Conservation (phyloP, 2,113 vertebrate species). For the Holacanthus passer region DNA sequence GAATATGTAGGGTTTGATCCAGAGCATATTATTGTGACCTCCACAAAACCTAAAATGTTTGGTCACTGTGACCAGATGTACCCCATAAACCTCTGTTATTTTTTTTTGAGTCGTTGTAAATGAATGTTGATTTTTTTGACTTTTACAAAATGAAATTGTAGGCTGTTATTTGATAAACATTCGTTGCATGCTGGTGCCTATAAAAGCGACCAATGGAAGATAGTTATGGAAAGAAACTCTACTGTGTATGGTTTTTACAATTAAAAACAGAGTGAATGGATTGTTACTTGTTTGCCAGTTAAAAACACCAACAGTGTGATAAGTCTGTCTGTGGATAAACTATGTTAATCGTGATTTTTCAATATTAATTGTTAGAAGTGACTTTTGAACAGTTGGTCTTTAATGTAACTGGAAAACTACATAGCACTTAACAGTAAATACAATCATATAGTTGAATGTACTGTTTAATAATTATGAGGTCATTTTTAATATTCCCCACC, state of each 20-base stretch:
- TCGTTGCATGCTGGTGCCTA: not conserved
- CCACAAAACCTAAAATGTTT: not conserved
- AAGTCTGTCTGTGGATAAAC: not conserved
- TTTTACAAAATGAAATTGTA: not conserved
- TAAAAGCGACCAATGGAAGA: no score
- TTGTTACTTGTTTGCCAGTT: not conserved
- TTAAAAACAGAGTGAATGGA: not conserved
- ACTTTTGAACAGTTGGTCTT: not conserved
- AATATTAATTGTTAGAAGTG: not conserved
- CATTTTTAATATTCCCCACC: no score
- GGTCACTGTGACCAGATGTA: not conserved
- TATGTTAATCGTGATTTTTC: not conserved
- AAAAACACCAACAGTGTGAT: not conserved
- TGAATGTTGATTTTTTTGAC: not conserved
- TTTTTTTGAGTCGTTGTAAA: not conserved
- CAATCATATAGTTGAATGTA: no score
- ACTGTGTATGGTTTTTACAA: not conserved
- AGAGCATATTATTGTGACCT: not conserved
- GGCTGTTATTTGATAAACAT: not conserved
- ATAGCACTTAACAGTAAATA: not conserved
- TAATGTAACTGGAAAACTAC: not conserved
- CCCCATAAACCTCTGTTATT: not conserved
- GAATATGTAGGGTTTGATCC: not conserved
- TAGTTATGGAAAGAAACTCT: not conserved
- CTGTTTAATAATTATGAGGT: no score